phyloP scores from a whole-genome alignment of 2,113 vertebrate species.

The Tor tambroides region DNA sequence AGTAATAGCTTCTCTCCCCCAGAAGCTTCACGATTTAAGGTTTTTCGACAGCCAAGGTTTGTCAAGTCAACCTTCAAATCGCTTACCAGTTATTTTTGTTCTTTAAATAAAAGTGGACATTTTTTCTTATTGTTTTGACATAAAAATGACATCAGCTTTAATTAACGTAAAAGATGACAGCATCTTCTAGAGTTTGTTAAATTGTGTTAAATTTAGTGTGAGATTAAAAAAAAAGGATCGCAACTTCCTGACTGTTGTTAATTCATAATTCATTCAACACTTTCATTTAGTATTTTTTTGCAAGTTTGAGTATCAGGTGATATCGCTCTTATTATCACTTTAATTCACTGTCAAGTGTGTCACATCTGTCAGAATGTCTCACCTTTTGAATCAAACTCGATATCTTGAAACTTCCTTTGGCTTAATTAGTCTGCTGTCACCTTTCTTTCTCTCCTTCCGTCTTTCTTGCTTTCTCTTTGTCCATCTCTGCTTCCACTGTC shows the following conservation, averaged over 20 bases:
- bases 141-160: neutral
- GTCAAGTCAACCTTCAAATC: neutral
- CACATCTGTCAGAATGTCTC: slow-evolving; percentile 14
- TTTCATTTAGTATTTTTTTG: neutral
- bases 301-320: slow-evolving; percentile 1
- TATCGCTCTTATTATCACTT: slow-evolving; percentile 3
- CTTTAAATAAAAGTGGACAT: neutral
- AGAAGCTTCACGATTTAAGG: neutral
- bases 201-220: slow-evolving; percentile 13
- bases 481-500: neutral
- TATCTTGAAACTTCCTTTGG: neutral
- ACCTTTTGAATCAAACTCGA: slow-evolving; percentile 27
- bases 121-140: neutral
- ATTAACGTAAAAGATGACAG: neutral
- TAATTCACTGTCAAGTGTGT: neutral
- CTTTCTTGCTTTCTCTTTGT: neutral
- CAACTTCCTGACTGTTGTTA: slow-evolving; percentile 24
- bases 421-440: slow-evolving; percentile 9
- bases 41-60: neutral
- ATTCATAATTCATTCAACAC: slow-evolving; percentile 28
- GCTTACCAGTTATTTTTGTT: neutral
- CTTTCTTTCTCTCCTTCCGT: neutral
- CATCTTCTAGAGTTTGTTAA: neutral
- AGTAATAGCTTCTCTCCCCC: neutral
- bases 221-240: neutral